Evolutionary conservation across 2,113 vertebrate genomes (phyloP).

Genomic region (Passer domesticus): DNA sequence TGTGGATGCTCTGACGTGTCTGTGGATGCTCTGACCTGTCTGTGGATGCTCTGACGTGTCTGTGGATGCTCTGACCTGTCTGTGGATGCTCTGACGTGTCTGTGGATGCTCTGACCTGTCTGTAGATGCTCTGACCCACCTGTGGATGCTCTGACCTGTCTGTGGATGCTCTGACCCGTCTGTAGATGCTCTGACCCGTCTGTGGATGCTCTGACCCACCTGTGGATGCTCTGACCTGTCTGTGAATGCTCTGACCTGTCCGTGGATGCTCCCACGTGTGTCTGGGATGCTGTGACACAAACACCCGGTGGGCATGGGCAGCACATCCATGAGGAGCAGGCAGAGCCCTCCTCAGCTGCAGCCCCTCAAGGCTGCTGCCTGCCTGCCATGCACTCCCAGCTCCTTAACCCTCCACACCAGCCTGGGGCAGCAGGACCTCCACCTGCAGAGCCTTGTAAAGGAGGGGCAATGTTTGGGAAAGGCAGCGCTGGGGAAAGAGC

Average conservation of each 20-base stretch:
- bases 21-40: too few species aligned
- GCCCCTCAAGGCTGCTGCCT: background rate
- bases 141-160: too few species aligned
- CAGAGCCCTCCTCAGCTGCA: background rate
- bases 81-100: too few species aligned
- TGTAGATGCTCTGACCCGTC: too few species aligned
- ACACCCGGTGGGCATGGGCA: accelerated
- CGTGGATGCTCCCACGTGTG: background rate
- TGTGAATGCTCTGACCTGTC: background rate
- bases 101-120: too few species aligned
- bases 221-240: too few species aligned
- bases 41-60: too few species aligned
- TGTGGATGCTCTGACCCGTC: too few species aligned
- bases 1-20: too few species aligned
- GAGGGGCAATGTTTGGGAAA: background rate
- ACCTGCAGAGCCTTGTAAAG: background rate
- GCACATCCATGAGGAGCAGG: background rate
- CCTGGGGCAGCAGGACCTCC: background rate
- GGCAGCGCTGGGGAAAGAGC: background rate
- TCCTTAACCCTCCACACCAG: background rate
- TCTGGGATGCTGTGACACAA: background rate
- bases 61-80: too few species aligned
- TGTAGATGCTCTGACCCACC: accelerated
- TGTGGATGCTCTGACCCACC: too few species aligned
- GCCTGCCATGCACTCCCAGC: background rate